Base-by-base conservation (phyloP, 2,113 vertebrate genomes). In the Sisor rabdophorus region DNA sequence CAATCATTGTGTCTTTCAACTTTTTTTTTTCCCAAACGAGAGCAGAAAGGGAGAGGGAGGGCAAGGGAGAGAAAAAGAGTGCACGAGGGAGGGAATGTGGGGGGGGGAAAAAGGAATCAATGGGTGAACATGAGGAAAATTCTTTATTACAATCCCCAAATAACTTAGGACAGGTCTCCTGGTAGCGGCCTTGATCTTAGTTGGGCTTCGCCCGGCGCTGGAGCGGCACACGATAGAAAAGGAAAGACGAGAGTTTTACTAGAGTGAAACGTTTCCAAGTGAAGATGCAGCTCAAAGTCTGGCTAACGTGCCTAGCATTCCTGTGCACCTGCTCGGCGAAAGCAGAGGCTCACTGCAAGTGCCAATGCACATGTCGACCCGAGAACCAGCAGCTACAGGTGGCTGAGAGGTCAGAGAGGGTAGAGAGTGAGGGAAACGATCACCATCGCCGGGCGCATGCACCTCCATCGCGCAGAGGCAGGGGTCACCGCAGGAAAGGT, bases 1-100 rank as follows among this genome's bases (percentile, higher is more conserved):
- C 89, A 87, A 88, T 90, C 87, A 89, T 89, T 92, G 88, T 91
- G 86, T 75, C 79, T 72, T 81, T 77, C 84, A 89, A 81, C 79
- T 85, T 84, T 75, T 85, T 85, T 84, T 75, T 85, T 88, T 84
- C 79, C 84, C 86, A 79, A 70, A 87, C 84, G 77, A 86, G 64
- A 80, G 81, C 85, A 85, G 82, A 86, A 76, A 75, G 87, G 83
- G 85, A 80, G 81, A 76, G 70, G 64, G 77, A 78, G 82, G 75
- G 68, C 78, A 78, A 71, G 69, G n/a, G n/a, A n/a, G n/a, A 68
- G 87, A 87, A 85, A 85, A 87, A 80, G 87, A 59, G 68, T 60
- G 82, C 76, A 76, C 60, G 78, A 63, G 72, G 76, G 79, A 76
- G 72, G 77, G 81, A 76, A 67, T 68, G 53, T 61, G 77, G 77